A percentile compares a stretch with the other conserved stretches of the same genome.
phyloP scores from a whole-genome alignment of 2,888 invertebrate genomes.

The Isotomurus palustris region DNA sequence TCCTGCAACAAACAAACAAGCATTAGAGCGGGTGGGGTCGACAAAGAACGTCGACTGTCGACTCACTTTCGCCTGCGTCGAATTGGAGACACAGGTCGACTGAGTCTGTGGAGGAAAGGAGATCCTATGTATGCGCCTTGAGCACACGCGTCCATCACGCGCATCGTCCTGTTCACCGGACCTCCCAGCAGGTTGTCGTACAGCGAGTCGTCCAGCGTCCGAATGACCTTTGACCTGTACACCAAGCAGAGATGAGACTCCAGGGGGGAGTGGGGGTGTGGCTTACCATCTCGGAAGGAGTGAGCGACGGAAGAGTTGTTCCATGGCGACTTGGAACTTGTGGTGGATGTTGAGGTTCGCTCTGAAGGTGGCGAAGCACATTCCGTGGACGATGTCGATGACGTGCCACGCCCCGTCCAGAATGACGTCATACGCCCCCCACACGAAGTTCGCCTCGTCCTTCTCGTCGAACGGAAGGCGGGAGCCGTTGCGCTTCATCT shows the following conservation, averaged over 20 bases:
- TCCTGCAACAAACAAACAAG: too few relatives aligned
- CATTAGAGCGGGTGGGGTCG: too few relatives aligned
- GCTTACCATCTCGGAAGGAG: slow-evolving; percentile 24
- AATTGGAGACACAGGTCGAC: slow-evolving; percentile 20
- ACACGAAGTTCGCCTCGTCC: slow-evolving; percentile 20
- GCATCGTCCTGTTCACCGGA: slow-evolving; percentile 24
- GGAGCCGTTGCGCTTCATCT: too few relatives aligned
- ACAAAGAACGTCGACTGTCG: too few relatives aligned
- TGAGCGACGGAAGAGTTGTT: slow-evolving; percentile 25
- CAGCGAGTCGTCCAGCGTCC: too few relatives aligned
- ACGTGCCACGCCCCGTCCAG: slow-evolving; percentile 30
- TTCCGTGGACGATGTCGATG: slow-evolving; percentile 29
- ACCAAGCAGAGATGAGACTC: too few relatives aligned
- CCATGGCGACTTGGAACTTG: slow-evolving; percentile 28
- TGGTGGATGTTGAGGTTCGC: slow-evolving; percentile 30
- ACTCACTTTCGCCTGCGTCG: not conserved
- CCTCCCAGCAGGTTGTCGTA: slow-evolving; percentile 24
- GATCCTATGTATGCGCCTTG: slow-evolving; percentile 15
- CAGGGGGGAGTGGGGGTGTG: too few relatives aligned
- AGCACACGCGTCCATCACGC: slow-evolving; percentile 28
- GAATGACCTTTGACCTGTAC: too few relatives aligned
- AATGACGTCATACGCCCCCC: slow-evolving; percentile 31
- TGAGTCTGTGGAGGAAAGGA: slow-evolving; percentile 20
- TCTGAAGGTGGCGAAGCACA: slow-evolving; percentile 26
- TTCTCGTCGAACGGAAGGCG: not conserved